Percentiles rank a stretch among this genome's conserved stretches.
These are phyloP conservation scores for Drosophila melanogaster DNA, from an alignment of 1,140 invertebrate genomes.

Conservation along the genomic window Release_6_plus_ISO1_MT NT_037436.4:19986001-19986500, in stretches of 20 bases:
- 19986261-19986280: conserved; percentile 41
- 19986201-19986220: not conserved
- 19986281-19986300: not conserved
- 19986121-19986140: not conserved
- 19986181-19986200: conserved; percentile 1
- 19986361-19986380: conserved; percentile 28
- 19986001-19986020: too few species aligned
- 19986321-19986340: not conserved
- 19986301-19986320: not conserved
- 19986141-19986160: not conserved
- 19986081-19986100: not conserved
- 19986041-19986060: not conserved
- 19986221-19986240: conserved; percentile 31
- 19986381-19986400: conserved; percentile 31
- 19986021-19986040: too few species aligned
- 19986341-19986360: not conserved
- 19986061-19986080: not conserved
- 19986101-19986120: conserved; percentile 5
- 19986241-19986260: conserved; percentile 33
- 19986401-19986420: not conserved
- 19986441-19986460: not conserved
- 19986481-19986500: conserved; percentile 29
- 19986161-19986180: conserved; percentile 4
- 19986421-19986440: not conserved
- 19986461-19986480: not conserved